Base-by-base conservation (phyloP, 2,113 vertebrate species). In the Xiphophorus hellerii region DNA sequence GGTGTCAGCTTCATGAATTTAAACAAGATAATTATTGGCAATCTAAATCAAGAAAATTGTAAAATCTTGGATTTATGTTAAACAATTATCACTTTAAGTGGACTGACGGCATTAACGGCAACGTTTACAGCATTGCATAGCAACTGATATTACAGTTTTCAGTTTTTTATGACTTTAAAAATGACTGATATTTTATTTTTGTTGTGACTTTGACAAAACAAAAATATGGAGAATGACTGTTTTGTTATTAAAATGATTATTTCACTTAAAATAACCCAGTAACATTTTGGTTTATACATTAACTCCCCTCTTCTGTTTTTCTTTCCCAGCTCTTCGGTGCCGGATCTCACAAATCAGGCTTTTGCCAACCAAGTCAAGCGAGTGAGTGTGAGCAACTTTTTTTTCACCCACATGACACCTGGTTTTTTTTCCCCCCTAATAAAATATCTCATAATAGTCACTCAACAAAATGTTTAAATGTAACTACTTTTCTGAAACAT, bases 291-390 rank as follows among this genome's bases (percentile, higher is more conserved):
- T 74, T 39, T 27, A 69, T 29, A 33, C 13, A n/a, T 31, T 37
- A 0, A 25, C 60, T 37, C 7, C 4, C 6, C 4, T 79, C 14
- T 71, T 80, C 2, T 81, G 2, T 27, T 82, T 8, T 70, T 35
- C 68, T 61, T 60, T 1, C 48, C 30, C 80, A 98, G 97, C 22
- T 93, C 96, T 0, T 92, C 95, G 0, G 91, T 88, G 30, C 88
- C 94, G 1, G 93, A 94, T 12, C 93, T 94, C n/a, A 73, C 93
- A 79, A 84, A 94, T 86, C 94, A 96, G 2, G 93, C 90, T 75
- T 87, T 96, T 48, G 87, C 95, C 39, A 96, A 85, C 89, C 97
- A 96, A 75, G 92, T 95, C 29, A 94, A 91, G 79, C 93, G 91
- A 76, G 94, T 95, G 65, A 93, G 93, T 91, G 15, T 39, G 11